Base-by-base conservation (phyloP, 2,797 vertebrate species). In the Arvicola amphibius region DNA sequence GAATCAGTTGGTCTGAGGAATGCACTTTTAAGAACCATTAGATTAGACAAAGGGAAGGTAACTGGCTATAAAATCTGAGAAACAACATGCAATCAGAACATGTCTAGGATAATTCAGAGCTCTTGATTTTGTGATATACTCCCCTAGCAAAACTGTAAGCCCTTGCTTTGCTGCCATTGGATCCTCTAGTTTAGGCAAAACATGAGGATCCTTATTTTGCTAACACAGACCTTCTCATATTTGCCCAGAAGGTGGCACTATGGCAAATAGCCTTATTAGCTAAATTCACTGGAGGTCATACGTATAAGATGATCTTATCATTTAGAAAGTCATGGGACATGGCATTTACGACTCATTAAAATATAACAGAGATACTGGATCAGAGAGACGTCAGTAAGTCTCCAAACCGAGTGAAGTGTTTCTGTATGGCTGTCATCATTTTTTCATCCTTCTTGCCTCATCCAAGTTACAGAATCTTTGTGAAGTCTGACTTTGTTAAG, bases 161-260 rank as follows among this genome's bases (percentile, higher is more conserved):
- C 27, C 17, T 78, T 95, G 61, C 51, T 94, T 32, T n/a, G 71
- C 43, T 83, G 74, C 74, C 25, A 61, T 2, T 74, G 48, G 4
- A 73, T 83, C 34, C 46, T 92, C 81, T 88, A 43, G 59, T 40
- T 92, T 85, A 40, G 40, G 73, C 25, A 87, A 91, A 78, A 67
- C 5, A 34, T 1, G 1, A 43, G 69, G 48, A 88, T 9, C n/a
- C 29, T 83, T 16, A 12, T 73, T 17, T 46, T 5, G 37, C 51
- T 19, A 56, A 9, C 40, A 53, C 27, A 29, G 69, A 71, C 9
- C n/a, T 67, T 40, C 56, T 91, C 65, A 84, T 34, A 51, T 80
- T 88, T 94, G 63, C 3, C 65, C 78, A 95, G 84, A 40, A 95
- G 83, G 16, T 93, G 83, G 83, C 53, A 84, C 86, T 77, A 46